These are phyloP conservation scores for Drosophila anomelani DNA, from an alignment of 2,888 invertebrate species.

Conservation along the genomic window DNA sequence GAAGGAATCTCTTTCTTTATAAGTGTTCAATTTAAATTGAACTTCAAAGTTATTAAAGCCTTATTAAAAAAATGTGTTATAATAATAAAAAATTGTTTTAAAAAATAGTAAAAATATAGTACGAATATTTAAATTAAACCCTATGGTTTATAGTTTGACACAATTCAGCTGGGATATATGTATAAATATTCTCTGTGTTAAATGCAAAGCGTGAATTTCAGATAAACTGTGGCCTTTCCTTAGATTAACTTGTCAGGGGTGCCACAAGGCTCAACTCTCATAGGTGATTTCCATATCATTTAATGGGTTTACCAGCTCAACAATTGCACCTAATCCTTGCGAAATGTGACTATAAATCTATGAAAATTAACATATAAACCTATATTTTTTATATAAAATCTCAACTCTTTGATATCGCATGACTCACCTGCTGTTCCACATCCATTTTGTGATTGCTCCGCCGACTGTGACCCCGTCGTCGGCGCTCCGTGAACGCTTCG, in stretches of 20 bases:
- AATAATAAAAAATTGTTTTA: not conserved
- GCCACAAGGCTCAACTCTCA: not conserved
- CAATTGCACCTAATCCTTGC: not conserved
- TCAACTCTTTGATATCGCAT: not conserved
- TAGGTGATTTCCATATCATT: not conserved
- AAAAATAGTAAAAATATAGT: not conserved
- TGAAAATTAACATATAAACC: not conserved
- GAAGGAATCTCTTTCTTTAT: not conserved
- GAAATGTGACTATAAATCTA: not conserved
- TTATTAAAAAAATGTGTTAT: not conserved
- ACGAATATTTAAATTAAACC: not conserved
- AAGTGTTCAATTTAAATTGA: not conserved
- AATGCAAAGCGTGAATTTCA: not conserved
- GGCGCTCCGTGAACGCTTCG: constrained; percentile 82
- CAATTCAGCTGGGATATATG: not conserved
- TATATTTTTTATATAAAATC: too few relatives aligned
- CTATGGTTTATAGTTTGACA: not conserved
- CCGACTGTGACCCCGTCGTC: constrained; percentile 82
- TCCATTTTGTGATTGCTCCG: constrained; percentile 84
- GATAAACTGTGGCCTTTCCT: not conserved
- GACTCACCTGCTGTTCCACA: constrained; percentile 82
- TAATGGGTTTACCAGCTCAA: not conserved
- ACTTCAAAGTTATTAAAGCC: not conserved
- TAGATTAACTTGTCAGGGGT: not conserved
- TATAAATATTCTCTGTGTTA: not conserved